Base-by-base conservation (phyloP, 1,140 invertebrate genomes). In the Hyphantria cunea region DNA sequence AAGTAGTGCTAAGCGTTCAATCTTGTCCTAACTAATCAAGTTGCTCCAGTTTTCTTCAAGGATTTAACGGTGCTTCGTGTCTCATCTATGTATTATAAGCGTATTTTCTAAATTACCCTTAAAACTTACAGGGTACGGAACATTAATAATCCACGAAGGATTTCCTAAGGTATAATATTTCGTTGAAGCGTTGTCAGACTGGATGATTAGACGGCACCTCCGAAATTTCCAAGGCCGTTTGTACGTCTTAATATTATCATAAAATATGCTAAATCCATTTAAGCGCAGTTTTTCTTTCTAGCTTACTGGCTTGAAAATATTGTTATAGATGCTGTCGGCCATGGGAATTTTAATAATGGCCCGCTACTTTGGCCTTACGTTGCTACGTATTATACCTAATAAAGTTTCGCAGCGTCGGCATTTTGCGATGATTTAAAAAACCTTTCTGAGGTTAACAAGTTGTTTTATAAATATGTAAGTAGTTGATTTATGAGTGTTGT, bases 211-310 rank as follows among this genome's bases (percentile, higher is more conserved):
- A 56, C 61, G 12, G 34, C 32, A 41, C 48, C 39, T 34, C 48
- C 60, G 31, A 65, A 73, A 72, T 77, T 77, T 33, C 60, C 63
- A 50, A 76, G 72, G 70, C 67, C 70, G 74, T 82, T 76, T 73
- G 65, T 77, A 77, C 64, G 64, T 72, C 71, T 77, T 78, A 76
- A 77, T 76, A 85, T 80, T 80, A 80, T 74, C 71, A 80, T 82
- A 84, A 82, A 82, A 85, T 82, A 83, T 83, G 77, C 78, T 68
- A 74, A 80, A 82, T 84, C 76, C 74, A 73, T 82, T 84, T 82
- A 78, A 79, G 69, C 68, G 63, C 73, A 74, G 74, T 82, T 82
- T 80, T 82, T 82, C 72, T 78, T 82, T 78, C 66, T 76, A 69
- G 78, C 72, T 78, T 74, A 80, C 67, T 74, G 74, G 64, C 63